phyloP scores from a whole-genome alignment of 2,888 invertebrate genomes.

The Cosmopolites sordidus region DNA sequence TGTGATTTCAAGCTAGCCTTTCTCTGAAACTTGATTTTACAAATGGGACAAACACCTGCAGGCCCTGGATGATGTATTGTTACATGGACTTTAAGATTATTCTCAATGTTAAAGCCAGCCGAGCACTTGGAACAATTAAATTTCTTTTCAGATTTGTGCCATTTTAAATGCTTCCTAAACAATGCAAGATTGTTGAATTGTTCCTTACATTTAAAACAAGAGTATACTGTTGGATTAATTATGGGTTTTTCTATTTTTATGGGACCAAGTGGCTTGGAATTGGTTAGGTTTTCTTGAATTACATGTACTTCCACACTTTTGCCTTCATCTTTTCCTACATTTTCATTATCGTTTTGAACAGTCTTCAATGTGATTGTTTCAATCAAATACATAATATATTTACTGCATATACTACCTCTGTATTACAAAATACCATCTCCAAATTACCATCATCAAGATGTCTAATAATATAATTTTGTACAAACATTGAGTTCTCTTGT shows the following conservation, averaged over 20 bases:
- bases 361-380: no score
- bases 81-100: conserved; percentile 45
- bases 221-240: conserved; percentile 8
- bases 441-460: conserved; percentile 12
- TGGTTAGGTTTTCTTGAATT: no score
- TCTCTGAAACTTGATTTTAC: conserved; percentile 42
- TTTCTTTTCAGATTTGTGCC: conserved; percentile 40
- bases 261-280: background rate
- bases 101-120: conserved; percentile 43
- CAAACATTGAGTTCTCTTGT: background rate
- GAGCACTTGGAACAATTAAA: conserved; percentile 43
- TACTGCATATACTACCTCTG: conserved; percentile 5
- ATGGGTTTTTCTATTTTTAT: conserved; percentile 19
- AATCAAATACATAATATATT: no score
- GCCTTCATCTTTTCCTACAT: background rate
- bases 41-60: conserved; percentile 43
- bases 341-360: background rate
- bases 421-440: conserved; percentile 12
- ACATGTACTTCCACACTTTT: no score
- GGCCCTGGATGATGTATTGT: conserved; percentile 37
- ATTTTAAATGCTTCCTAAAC: conserved; percentile 40
- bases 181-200: conserved; percentile 34
- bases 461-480: conserved; percentile 14
- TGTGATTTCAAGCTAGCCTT: conserved; percentile 46
- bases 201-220: conserved; percentile 39